Percentiles rank a stretch among this genome's conserved stretches.
Evolutionary conservation across 2,888 invertebrate genomes (phyloP).

Genomic region (Acanthosepion esculentum): DNA sequence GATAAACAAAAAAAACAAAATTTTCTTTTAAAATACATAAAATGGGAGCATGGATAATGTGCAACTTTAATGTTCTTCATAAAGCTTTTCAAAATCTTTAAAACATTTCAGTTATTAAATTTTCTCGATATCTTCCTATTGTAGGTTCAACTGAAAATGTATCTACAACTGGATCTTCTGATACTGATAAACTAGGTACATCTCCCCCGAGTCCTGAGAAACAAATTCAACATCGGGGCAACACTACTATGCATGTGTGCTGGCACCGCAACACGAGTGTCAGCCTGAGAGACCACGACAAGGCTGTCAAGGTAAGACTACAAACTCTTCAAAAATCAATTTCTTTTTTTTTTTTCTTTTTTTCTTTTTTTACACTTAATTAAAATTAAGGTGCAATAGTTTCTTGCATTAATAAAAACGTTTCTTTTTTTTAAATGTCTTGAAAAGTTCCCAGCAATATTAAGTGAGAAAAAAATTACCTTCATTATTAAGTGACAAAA

Average conservation of each 20-base stretch:
- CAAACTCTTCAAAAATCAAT: neutral
- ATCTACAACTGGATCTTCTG: slow-evolving; percentile 56
- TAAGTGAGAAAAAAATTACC: too few relatives aligned
- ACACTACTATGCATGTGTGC: slow-evolving; percentile 90
- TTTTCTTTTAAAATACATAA: neutral
- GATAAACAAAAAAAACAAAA: neutral
- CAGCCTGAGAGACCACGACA: slow-evolving; percentile 83
- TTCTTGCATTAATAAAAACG: too few relatives aligned
- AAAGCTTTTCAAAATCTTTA: neutral
- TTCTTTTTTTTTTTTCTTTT: neutral
- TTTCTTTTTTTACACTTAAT: neutral
- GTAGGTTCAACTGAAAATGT: slow-evolving; percentile 74
- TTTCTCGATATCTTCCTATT: neutral
- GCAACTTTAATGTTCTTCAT: neutral
- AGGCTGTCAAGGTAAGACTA: slow-evolving; percentile 81
- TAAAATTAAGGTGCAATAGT: too few relatives aligned
- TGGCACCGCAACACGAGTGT: slow-evolving; percentile 95
- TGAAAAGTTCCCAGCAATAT: too few relatives aligned
- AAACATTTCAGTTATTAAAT: neutral
- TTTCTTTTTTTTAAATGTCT: too few relatives aligned
- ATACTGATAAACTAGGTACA: slow-evolving; percentile 51
- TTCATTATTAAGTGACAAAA: too few relatives aligned
- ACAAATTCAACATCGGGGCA: slow-evolving; percentile 74
- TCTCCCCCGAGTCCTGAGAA: slow-evolving; percentile 67
- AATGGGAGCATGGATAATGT: neutral